Evolutionary conservation across 2,113 vertebrate genomes (phyloP), one percentile per base, ranked within the genome.

Genomic region (Strix uralensis): DNA sequence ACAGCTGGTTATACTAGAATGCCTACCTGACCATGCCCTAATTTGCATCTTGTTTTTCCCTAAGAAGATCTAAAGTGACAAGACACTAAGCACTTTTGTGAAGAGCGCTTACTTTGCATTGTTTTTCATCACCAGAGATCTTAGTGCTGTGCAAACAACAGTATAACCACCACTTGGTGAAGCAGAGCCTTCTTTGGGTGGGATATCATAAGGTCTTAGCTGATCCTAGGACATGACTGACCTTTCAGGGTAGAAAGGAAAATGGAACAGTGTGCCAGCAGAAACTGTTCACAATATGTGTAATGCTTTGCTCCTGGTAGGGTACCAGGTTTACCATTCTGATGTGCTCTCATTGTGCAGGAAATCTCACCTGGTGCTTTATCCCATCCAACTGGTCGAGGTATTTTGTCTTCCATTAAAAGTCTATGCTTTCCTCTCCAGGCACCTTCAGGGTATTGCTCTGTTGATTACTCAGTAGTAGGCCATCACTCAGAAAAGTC

Each of bases 21-120:
- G 27, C n/a, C 30, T 74, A 32, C 81, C 38, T 95, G 66, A 72
- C 73, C 71, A 1, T 81, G 77, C 36, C 49, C 36, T 94, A 12
- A 54, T 90, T 92, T 92, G 34, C 59, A 79, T 96, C 34, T 36
- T 91, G 12, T n/a, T 96, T 90, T 96, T 66, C 55, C n/a, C 8
- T 77, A 25, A 69, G 47, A 69, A 27, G 65, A 74, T 81, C 55
- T 71, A 13, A 90, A 88, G 51, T 73, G 66, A 59, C 40, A 84
- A 72, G 34, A 18, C 49, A 57, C 25, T 27, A n/a, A 83, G 87
- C 69, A 5, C 8, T 69, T 62, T 26, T 55, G 5, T 21, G 15
- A 65, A 54, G 25, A 58, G 13, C 4, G 7, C 42, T 47, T 47
- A 7, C 40, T 70, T 93, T 57, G 15, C 19, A 3, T 61, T 51